These are phyloP conservation scores for Lithobates pipiens DNA, from an alignment of 2,797 vertebrate species.

Conservation along the genomic window DNA sequence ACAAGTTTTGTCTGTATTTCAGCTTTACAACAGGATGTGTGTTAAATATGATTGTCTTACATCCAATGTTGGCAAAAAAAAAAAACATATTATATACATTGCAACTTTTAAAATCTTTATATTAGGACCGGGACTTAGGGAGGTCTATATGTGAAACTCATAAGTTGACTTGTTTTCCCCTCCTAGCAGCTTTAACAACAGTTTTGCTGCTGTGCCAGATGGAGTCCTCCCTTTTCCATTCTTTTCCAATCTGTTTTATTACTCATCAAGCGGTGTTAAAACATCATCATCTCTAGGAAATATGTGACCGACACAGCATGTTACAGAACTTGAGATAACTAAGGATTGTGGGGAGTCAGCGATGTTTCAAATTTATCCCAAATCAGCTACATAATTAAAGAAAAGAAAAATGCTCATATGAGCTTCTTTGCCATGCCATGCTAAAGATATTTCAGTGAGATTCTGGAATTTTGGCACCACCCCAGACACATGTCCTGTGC, in stretches of 20 bases:
- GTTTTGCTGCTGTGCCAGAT: neutral
- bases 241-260: constrained; percentile 28
- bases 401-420: constrained; percentile 4
- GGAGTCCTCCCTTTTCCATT: neutral
- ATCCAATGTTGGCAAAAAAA: too few species aligned
- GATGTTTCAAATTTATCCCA: neutral
- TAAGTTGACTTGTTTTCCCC: neutral
- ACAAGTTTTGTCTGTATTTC: too few species aligned
- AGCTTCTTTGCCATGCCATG: constrained; percentile 13
- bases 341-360: constrained; percentile 12
- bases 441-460: constrained; percentile 42
- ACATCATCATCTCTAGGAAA: constrained; percentile 48
- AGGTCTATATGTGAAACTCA: too few species aligned
- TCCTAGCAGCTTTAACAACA: neutral
- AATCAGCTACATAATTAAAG: constrained; percentile 31
- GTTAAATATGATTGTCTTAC: too few species aligned
- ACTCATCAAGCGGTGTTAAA: constrained; percentile 39
- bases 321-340: constrained; percentile 37
- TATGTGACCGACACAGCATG: constrained; percentile 42
- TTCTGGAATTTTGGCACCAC: constrained; percentile 47
- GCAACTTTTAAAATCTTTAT: too few species aligned
- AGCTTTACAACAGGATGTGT: too few species aligned
- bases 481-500: constrained; percentile 22
- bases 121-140: neutral
- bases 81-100: too few species aligned